These are phyloP conservation scores for Hipposideros larvatus DNA, from an alignment of 2,797 vertebrate genomes.

Conservation along the genomic window DNA sequence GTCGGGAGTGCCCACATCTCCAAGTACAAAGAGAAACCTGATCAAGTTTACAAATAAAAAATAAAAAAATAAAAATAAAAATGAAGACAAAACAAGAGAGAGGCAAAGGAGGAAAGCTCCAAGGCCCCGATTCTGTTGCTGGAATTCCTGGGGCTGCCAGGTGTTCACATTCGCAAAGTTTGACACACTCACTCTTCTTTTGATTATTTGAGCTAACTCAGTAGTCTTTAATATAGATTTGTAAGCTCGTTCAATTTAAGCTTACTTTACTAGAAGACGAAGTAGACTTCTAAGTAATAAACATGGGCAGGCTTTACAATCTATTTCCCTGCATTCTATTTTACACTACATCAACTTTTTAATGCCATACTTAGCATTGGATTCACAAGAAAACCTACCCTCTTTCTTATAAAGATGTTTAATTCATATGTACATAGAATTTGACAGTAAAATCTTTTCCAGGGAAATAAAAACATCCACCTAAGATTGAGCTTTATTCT, in stretches of 20 bases:
- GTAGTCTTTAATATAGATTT: neutral
- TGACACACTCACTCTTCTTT: neutral
- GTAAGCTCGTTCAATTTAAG: neutral
- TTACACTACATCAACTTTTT: neutral
- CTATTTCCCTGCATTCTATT: neutral
- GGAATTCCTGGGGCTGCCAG: neutral
- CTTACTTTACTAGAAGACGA: neutral
- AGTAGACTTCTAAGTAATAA: neutral
- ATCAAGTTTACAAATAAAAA: neutral
- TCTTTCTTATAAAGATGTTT: neutral
- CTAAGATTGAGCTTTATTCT: neutral
- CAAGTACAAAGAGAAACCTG: neutral
- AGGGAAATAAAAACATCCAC: neutral
- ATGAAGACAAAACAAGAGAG: neutral
- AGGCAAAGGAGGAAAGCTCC: neutral
- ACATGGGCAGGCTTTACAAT: neutral
- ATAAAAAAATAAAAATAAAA: neutral
- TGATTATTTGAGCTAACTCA: neutral
- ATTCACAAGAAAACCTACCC: neutral
- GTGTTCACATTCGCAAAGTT: neutral
- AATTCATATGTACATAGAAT: neutral
- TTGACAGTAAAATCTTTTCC: neutral
- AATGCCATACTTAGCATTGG: neutral
- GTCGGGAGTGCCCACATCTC: neutral
- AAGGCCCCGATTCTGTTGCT: neutral